A percentile compares a stretch with the other conserved stretches of the same genome.
These are phyloP conservation scores for Cydia amplana DNA, from an alignment of 1,140 invertebrate species.

Conservation along the genomic window DNA sequence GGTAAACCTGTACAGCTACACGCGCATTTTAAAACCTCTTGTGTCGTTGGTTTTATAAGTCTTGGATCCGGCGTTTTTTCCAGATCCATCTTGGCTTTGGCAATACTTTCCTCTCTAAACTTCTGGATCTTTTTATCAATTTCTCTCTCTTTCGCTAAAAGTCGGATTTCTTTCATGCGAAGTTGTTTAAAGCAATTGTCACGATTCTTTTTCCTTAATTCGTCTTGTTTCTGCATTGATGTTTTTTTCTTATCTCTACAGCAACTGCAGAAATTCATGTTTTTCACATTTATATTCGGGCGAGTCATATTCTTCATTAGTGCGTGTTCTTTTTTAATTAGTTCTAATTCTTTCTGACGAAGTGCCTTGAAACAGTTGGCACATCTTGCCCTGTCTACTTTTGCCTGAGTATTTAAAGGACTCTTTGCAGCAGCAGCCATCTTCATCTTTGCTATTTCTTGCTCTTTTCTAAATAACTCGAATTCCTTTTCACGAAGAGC, in stretches of 20 bases:
- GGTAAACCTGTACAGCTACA: slow-evolving; percentile 10
- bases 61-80: slow-evolving; percentile 6
- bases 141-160: slow-evolving; percentile 5
- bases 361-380: slow-evolving; percentile 1
- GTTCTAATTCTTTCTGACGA: not conserved
- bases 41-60: not conserved
- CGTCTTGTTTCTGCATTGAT: not conserved
- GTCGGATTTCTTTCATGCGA: slow-evolving; percentile 7
- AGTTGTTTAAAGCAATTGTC: slow-evolving; percentile 17
- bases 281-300: not conserved
- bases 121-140: slow-evolving; percentile 16
- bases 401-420: not conserved
- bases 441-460: slow-evolving; percentile 5
- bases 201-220: not conserved
- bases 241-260: not conserved
- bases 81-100: not conserved
- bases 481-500: slow-evolving; percentile 7
- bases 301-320: slow-evolving; percentile 13
- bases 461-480: not conserved
- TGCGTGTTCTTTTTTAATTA: slow-evolving; percentile 12
- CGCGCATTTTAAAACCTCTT: not conserved
- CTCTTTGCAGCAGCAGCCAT: not conserved
- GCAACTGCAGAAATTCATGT: slow-evolving; percentile 1
- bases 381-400: not conserved
- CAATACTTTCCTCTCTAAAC: slow-evolving; percentile 14